Evolutionary conservation across 1,140 invertebrate species (phyloP).

Genomic region (Neuroterus valhalla): DNA sequence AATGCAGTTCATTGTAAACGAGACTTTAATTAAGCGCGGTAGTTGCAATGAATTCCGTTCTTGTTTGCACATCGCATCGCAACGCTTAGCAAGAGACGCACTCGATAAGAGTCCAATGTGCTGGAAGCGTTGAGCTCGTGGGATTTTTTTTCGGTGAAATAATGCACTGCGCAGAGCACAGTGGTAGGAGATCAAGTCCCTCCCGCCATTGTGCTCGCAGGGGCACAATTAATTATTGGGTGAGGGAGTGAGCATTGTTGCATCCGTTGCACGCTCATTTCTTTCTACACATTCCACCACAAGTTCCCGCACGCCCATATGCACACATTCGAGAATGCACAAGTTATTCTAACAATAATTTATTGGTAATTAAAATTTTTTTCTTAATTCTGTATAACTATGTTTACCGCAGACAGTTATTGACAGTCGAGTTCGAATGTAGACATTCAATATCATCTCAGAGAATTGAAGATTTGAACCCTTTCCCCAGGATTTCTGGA

Average conservation of each 20-base stretch:
- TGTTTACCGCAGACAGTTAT: not conserved
- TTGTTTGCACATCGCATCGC: conserved; percentile 47
- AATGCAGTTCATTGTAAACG: conserved; percentile 41
- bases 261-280: conserved; percentile 54
- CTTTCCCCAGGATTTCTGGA: too few species aligned
- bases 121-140: conserved; percentile 46
- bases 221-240: conserved; percentile 71
- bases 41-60: conserved; percentile 51
- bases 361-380: conserved; percentile 4
- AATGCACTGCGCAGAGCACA: conserved; percentile 52
- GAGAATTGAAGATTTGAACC: too few species aligned
- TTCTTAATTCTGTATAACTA: not conserved
- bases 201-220: conserved; percentile 64
- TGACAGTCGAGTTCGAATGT: too few species aligned
- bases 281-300: conserved; percentile 35
- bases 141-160: conserved; percentile 64
- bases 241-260: conserved; percentile 63
- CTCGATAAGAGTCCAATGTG: conserved; percentile 36
- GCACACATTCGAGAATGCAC: conserved; percentile 38
- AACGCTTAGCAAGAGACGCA: conserved; percentile 33
- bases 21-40: conserved; percentile 55
- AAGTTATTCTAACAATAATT: not conserved
- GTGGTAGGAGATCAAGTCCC: conserved; percentile 42
- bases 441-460: too few species aligned
- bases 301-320: conserved; percentile 18